Base-by-base conservation (phyloP, 1,140 invertebrate genomes). In the Thaumatotibia leucotreta region DNA sequence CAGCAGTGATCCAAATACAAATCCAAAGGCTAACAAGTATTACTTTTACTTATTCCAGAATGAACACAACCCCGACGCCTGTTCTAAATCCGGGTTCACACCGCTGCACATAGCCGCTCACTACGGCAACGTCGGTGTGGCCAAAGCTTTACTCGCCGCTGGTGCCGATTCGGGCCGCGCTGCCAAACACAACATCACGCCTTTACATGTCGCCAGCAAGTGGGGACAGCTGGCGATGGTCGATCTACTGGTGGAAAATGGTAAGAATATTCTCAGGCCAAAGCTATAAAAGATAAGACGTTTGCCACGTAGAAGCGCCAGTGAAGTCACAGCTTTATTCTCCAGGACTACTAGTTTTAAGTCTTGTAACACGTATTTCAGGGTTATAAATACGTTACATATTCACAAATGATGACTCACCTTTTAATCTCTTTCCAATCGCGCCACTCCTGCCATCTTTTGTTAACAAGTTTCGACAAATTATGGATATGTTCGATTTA, bases 101-200 rank as follows among this genome's bases (percentile, higher is more conserved):
- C 98, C 99, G 0, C 93, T 99, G 17, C 99, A 99, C 91, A 99
- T 99, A 79, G 98, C 98, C 23, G 96, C 98, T 20, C 99, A 99
- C 92, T 99, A 99, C 92, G 99, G 99, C 23, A 99, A 99, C 90
- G 96, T 97, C 77, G 97, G 97, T 84, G 98, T 99, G 68, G 98
- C 97, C 45, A 95, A 94, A 67, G 93, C 99, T 66, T 92, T 99
- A 50, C 94, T 99, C 33, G 95, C 97, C 35, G 95, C 96, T 83
- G 97, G 97, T 23, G 99, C 99, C 23, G 97, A 99, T 92, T 96
- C 99, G 24, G 99, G 99, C 90, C 98, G 96, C 79, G 95, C 96
- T 58, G 99, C 99, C 11, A 99, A 99, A 93, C 97, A 98, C 86
- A 97, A 96, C 82, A 98, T 98, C 67, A 97, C 97, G 8, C 97